A percentile compares a stretch with the other conserved stretches of the same genome.
These are phyloP conservation scores for Himalopsyche phryganea DNA, from an alignment of 1,140 invertebrate species.

Conservation along the genomic window DNA sequence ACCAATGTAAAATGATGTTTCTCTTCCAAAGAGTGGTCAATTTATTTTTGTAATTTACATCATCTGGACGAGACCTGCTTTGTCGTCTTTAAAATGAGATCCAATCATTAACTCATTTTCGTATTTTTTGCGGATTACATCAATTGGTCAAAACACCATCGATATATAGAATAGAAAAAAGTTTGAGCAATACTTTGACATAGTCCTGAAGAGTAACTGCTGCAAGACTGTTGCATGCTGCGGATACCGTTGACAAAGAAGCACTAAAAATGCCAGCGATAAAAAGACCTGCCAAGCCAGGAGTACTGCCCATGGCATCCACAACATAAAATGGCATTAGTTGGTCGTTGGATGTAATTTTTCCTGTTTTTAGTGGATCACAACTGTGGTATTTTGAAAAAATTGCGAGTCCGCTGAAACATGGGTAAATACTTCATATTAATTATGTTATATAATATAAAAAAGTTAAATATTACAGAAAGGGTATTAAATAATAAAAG, in stretches of 20 bases:
- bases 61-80: too few species aligned
- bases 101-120: too few species aligned
- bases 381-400: conserved; percentile 78
- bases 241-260: conserved; percentile 81
- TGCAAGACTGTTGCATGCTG: conserved; percentile 78
- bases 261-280: conserved; percentile 63
- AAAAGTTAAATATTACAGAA: background rate
- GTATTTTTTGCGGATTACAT: too few species aligned
- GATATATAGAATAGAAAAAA: too few species aligned
- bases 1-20: too few species aligned
- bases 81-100: too few species aligned
- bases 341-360: conserved; percentile 67
- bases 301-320: conserved; percentile 65
- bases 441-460: background rate
- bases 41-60: too few species aligned
- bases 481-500: too few species aligned
- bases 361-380: conserved; percentile 65
- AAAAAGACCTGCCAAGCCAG: conserved; percentile 57
- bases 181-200: conserved; percentile 31
- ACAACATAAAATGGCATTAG: conserved; percentile 83
- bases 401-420: conserved; percentile 73
- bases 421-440: background rate
- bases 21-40: too few species aligned
- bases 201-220: conserved; percentile 82
- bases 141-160: too few species aligned